phyloP scores from a whole-genome alignment of 2,113 vertebrate species.

The Geococcyx californianus region DNA sequence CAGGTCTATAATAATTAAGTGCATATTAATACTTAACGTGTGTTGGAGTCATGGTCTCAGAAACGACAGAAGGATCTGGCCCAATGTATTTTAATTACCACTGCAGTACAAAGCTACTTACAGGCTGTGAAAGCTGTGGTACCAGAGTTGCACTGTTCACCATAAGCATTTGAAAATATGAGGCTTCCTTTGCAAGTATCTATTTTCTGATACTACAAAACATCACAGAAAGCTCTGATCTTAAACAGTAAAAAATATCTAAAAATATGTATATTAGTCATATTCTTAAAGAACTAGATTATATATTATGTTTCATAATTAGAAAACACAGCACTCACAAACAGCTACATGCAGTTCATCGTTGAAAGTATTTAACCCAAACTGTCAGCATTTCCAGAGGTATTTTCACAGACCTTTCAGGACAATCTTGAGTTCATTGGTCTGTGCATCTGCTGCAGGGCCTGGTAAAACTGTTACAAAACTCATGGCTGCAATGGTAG shows the following conservation, averaged over 20 bases:
- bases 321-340: conserved; percentile 66
- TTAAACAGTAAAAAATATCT: not conserved
- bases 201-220: not conserved
- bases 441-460: not conserved
- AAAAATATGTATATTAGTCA: conserved; percentile 53
- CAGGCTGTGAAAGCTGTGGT: fast-evolving
- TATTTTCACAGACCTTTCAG: conserved; percentile 42
- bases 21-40: not conserved
- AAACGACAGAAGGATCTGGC: not conserved
- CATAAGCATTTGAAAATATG: not conserved
- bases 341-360: conserved; percentile 56
- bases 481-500: not conserved
- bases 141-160: not conserved
- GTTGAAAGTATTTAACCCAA: conserved; percentile 61
- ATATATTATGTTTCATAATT: conserved; percentile 56
- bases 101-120: not conserved
- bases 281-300: conserved; percentile 12
- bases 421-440: not conserved
- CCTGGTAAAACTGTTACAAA: not conserved
- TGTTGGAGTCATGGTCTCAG: not conserved
- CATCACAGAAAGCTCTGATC: conserved; percentile 66
- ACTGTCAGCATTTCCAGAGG: conserved; percentile 57
- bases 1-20: not conserved
- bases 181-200: not conserved
- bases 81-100: not conserved